Base-by-base conservation (phyloP, 2,888 invertebrate species). In the Eustalomyia histrio region DNA sequence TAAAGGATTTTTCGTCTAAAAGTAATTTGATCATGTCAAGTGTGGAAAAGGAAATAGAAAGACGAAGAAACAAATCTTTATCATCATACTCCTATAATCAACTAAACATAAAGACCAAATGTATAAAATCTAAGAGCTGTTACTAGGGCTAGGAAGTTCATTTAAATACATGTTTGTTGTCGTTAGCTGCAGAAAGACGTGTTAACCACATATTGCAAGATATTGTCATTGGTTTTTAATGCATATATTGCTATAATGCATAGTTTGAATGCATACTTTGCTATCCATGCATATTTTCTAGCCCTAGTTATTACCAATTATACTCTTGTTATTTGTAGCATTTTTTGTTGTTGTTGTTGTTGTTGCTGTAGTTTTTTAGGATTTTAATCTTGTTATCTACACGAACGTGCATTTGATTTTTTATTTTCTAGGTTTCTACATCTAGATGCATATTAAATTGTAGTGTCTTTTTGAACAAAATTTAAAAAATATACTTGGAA, bases 11-110 rank as follows among this genome's bases (percentile, higher is more conserved):
- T 71, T 68, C 60, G 53, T 67, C 81, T 65, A 61, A 67, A 76
- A 63, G 81, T 81, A 81, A 81, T 81, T 81, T 75, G 81, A 81
- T 81, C 78, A 68, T 81, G 81, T 81, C 81, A 78, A 78, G 81
- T 78, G 74, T 75, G 71, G 81, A 81, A 71, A 71, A 81, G 78
- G 81, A 81, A 81, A 81, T 81, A 7, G 1, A 75, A 78, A 71
- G 71, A 76, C 67, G 78, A 67, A 73, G 81, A 60, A 72, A 78
- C 81, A 81, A 78, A 74, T 73, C 71, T 75, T 78, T 65, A 53
- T 18, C 52, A 64, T 80, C 72, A 73, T 79, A 67, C 17, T 29
- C 29, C 16, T 61, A 58, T 63, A 63, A 58, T 18, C 43, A 53
- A 60, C n/a, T 29, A 55, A 67, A 52, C 39, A 39, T 39, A 39